Percentiles rank a stretch among this genome's conserved stretches.
phyloP scores from a whole-genome alignment of 2,113 vertebrate genomes.

The Elachura formosa region DNA sequence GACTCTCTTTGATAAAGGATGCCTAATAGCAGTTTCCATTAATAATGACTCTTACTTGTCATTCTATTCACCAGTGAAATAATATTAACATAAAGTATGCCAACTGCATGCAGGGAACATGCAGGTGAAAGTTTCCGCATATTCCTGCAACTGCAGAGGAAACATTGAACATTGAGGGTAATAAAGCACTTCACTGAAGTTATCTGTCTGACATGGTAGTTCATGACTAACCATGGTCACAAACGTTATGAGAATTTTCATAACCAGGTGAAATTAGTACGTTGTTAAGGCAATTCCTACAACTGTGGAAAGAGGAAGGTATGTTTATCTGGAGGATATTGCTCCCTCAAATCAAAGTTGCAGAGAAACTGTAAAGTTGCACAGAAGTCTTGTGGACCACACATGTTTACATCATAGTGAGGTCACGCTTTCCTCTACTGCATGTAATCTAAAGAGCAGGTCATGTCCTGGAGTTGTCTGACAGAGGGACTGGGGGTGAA shows the following conservation, averaged over 20 bases:
- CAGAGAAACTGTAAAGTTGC: not conserved
- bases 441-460: not conserved
- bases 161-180: not conserved
- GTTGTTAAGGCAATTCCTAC: not conserved
- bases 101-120: not conserved
- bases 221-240: not conserved
- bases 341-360: not conserved
- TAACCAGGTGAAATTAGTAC: not conserved
- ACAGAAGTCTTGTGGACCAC: not conserved
- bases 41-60: not conserved
- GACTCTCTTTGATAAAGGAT: not conserved
- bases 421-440: rapidly evolving
- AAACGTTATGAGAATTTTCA: not conserved
- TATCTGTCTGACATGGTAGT: not conserved
- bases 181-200: not conserved
- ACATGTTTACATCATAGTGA: not conserved
- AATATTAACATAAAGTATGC: not conserved
- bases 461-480: not conserved
- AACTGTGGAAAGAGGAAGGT: not conserved
- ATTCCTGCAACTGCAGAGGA: not conserved
- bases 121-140: not conserved
- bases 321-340: not conserved
- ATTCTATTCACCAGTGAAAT: not conserved
- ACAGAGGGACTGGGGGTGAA: not conserved
- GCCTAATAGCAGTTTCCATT: not conserved